A percentile compares a stretch with the other conserved stretches of the same genome.
Conservation (phyloP, 2,888 invertebrate species). For the Catocala nupta region DNA sequence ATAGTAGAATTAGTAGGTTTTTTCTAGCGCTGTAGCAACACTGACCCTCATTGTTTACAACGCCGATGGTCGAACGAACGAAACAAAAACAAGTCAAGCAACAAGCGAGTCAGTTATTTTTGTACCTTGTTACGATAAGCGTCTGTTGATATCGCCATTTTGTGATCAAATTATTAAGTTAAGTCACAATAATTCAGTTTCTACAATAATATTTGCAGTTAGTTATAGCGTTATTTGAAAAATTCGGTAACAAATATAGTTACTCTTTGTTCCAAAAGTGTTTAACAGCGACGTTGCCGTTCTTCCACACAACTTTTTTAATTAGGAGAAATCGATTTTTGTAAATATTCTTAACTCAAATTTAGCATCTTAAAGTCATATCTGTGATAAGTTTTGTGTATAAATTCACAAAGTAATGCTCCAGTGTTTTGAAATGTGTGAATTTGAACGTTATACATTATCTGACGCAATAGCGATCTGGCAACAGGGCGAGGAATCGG, state of each 20-base stretch:
- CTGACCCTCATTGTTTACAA: constrained; percentile 72
- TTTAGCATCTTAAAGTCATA: constrained; percentile 33
- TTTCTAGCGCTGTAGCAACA: constrained; percentile 58
- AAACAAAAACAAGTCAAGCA: constrained; percentile 73
- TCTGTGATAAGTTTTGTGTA: constrained; percentile 48
- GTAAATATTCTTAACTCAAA: constrained; percentile 15
- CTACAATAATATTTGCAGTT: constrained; percentile 10
- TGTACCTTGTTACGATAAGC: constrained; percentile 52
- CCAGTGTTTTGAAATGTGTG: constrained; percentile 80
- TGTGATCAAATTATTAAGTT: constrained; percentile 29
- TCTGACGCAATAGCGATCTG: constrained; percentile 86
- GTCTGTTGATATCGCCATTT: constrained; percentile 38
- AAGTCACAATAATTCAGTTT: constrained; percentile 13
- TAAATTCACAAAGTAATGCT: constrained; percentile 69
- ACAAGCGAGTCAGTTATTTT: constrained; percentile 63
- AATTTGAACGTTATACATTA: constrained; percentile 75
- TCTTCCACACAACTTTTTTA: constrained; percentile 62
- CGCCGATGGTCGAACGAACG: constrained; percentile 55
- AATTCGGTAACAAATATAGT: constrained; percentile 19
- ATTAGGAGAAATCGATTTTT: constrained; percentile 35
- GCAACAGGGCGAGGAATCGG: constrained; percentile 81
- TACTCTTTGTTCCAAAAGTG: constrained; percentile 71
- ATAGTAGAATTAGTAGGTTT: constrained; percentile 43
- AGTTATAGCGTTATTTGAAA: constrained; percentile 18
- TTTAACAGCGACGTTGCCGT: constrained; percentile 79